Conservation (phyloP, 2,797 vertebrate species). For the Phaenicophaeus curvirostris region DNA sequence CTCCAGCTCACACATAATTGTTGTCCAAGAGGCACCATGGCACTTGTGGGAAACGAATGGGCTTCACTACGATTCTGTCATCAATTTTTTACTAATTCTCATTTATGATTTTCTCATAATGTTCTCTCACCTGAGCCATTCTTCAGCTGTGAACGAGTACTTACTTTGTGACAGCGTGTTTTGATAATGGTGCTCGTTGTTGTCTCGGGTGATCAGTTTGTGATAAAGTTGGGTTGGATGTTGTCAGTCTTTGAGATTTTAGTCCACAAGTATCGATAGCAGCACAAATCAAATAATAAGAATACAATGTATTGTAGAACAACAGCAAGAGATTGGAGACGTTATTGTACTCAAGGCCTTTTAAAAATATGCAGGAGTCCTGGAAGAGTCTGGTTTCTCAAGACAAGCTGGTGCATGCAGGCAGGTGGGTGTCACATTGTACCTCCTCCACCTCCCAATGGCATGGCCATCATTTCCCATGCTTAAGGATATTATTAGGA, state of each 20-base stretch:
- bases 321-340: background rate
- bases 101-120: background rate
- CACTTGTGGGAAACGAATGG: background rate
- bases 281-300: background rate
- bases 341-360: background rate
- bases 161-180: background rate
- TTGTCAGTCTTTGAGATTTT: background rate
- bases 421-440: background rate
- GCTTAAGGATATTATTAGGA: background rate
- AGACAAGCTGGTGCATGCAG: background rate
- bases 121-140: background rate
- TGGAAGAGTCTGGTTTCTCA: background rate
- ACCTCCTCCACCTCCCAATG: background rate
- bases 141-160: background rate
- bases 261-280: background rate
- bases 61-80: background rate
- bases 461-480: background rate
- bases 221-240: background rate
- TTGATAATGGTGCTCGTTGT: background rate
- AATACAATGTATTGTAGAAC: background rate
- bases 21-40: background rate
- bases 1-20: background rate
- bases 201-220: background rate
- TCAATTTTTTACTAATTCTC: background rate
- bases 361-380: background rate